A percentile compares a stretch with the other conserved stretches of the same genome.
Evolutionary conservation across 2,113 vertebrate species (phyloP).

Genomic region (Microtus richardsoni): DNA sequence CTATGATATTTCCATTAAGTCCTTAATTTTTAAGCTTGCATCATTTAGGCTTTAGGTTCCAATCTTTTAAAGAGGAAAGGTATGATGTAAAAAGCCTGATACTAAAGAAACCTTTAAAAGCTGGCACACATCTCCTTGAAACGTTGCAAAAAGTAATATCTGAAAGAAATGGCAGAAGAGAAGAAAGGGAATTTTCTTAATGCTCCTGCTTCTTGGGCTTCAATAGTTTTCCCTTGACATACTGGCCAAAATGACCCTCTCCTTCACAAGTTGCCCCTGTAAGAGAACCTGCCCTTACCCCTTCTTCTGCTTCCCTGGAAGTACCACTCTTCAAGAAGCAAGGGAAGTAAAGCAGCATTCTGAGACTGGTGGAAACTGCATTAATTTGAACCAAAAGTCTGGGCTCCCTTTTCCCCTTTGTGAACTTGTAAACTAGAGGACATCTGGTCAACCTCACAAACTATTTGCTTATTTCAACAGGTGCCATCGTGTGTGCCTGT

Average conservation of each 20-base stretch:
- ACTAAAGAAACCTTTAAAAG: not conserved
- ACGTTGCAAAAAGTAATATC: constrained; percentile 24
- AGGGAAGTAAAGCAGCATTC: not conserved
- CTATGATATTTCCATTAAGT: not conserved
- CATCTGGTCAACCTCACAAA: not conserved
- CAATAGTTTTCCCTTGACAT: not conserved
- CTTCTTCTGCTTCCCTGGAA: constrained; percentile 40
- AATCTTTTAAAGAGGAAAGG: not conserved
- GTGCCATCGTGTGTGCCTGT: not conserved
- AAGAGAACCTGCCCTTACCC: not conserved
- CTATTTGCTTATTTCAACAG: not conserved
- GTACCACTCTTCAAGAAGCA: not conserved
- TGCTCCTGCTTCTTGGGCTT: not conserved
- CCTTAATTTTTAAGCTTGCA: constrained; percentile 44
- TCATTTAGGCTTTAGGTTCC: not conserved
- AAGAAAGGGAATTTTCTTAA: constrained; percentile 27
- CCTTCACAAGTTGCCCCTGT: constrained; percentile 59
- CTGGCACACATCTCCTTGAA: not conserved
- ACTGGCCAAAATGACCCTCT: not conserved
- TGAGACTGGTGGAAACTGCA: constrained; percentile 54
- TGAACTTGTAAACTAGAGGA: not conserved
- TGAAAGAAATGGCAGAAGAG: not conserved
- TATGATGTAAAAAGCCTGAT: constrained; percentile 34
- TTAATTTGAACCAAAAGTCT: not conserved
- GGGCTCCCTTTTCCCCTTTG: not conserved